phyloP scores from a whole-genome alignment of 2,797 vertebrate species.

The Thaleichthys pacificus region DNA sequence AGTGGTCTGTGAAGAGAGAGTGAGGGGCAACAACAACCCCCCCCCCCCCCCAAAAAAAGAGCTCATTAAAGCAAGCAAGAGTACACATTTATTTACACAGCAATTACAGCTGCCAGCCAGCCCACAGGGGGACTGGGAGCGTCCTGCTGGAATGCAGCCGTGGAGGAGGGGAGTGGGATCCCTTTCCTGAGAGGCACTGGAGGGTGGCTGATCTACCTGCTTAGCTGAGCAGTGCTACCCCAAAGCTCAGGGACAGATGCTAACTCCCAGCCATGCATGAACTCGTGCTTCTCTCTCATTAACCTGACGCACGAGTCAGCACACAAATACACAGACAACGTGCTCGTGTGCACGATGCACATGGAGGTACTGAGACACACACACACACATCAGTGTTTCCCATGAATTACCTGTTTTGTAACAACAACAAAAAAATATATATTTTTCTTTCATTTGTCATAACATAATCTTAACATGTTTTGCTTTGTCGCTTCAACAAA shows the following conservation, averaged over 20 bases:
- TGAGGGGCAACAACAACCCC: background rate
- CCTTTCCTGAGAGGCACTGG: slow-evolving; percentile 2
- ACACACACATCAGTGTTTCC: background rate
- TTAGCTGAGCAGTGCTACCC: slow-evolving; percentile 10
- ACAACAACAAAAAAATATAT: too few relatives aligned
- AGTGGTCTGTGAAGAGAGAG: background rate
- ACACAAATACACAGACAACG: background rate
- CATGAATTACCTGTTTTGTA: too few relatives aligned
- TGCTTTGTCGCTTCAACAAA: background rate
- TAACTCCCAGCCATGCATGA: slow-evolving; percentile 31
- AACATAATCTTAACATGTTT: too few relatives aligned
- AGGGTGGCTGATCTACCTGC: slow-evolving; percentile 30
- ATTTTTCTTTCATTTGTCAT: too few relatives aligned
- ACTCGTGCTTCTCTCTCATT: slow-evolving; percentile 29
- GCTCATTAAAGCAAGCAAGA: slow-evolving; percentile 8
- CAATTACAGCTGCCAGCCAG: slow-evolving; percentile 13
- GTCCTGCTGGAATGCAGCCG: background rate
- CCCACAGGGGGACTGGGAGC: background rate
- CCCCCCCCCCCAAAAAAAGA: background rate
- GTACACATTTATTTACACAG: slow-evolving; percentile 11
- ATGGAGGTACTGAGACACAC: background rate
- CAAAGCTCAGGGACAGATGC: slow-evolving; percentile 27
- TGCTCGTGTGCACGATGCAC: background rate
- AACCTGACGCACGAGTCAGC: slow-evolving; percentile 23
- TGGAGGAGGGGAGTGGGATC: background rate